phyloP scores from a whole-genome alignment of 2,113 vertebrate species.

The Sander lucioperca region DNA sequence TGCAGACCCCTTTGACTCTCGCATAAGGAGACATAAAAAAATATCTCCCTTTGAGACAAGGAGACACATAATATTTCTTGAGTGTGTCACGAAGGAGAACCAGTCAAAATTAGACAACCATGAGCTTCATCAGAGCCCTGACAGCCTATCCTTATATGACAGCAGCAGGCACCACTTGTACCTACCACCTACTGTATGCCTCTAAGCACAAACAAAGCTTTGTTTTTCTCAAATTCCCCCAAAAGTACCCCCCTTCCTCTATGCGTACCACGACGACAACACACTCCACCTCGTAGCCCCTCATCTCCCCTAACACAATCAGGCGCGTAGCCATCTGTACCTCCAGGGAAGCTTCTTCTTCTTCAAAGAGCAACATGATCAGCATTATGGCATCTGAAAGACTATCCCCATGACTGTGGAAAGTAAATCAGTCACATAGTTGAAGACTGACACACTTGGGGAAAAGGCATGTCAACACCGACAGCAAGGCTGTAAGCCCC shows the following conservation, averaged over 20 bases:
- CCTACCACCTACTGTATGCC: constrained; percentile 64
- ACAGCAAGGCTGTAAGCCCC: constrained; percentile 49
- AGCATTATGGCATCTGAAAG: constrained; percentile 71
- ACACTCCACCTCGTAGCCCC: constrained; percentile 46
- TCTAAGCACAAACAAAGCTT: neutral
- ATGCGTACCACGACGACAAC: constrained; percentile 34
- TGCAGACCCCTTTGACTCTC: constrained; percentile 46
- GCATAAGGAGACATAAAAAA: constrained; percentile 34
- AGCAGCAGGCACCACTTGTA: constrained; percentile 67
- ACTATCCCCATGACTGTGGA: constrained; percentile 58
- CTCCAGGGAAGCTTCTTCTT: constrained; percentile 71
- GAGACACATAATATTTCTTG: constrained; percentile 55
- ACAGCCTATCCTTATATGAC: constrained; percentile 65
- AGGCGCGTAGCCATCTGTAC: constrained; percentile 74
- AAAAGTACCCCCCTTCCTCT: constrained; percentile 17
- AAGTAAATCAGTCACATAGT: constrained; percentile 65
- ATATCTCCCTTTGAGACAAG: constrained; percentile 36
- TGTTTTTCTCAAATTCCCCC: constrained; percentile 67
- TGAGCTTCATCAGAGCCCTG: constrained; percentile 61
- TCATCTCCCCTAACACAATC: constrained; percentile 68
- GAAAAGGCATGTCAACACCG: constrained; percentile 51
- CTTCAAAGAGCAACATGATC: constrained; percentile 78
- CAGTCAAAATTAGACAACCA: constrained; percentile 74
- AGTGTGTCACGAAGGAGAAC: constrained; percentile 51
- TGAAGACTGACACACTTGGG: constrained; percentile 55